Percentiles rank a stretch among this genome's conserved stretches.
phyloP scores from a whole-genome alignment of 2,888 invertebrate species.

The Ischnura elegans region DNA sequence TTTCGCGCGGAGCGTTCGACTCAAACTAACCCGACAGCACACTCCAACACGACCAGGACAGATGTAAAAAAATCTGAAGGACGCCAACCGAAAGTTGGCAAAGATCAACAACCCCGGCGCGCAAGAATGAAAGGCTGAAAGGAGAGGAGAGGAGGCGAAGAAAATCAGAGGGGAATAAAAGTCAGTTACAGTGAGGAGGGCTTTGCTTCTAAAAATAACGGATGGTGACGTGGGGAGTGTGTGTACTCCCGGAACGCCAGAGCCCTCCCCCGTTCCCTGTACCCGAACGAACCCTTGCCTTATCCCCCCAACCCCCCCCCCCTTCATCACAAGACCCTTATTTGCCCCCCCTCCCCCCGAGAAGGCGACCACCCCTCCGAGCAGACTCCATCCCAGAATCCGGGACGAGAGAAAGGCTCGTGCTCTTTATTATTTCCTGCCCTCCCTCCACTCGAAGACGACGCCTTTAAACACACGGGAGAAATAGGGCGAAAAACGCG shows the following conservation, averaged over 20 bases:
- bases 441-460: not conserved
- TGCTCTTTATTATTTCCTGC: not conserved
- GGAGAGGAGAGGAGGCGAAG: not conserved
- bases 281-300: not conserved
- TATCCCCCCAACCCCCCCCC: too few relatives aligned
- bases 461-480: not conserved
- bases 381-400: not conserved
- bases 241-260: not conserved
- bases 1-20: not conserved
- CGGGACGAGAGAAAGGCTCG: not conserved
- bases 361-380: not conserved
- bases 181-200: not conserved
- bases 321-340: too few relatives aligned
- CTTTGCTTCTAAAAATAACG: constrained; percentile 45
- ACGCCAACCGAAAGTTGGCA: not conserved
- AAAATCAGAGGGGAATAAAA: not conserved
- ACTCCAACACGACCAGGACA: not conserved
- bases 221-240: not conserved
- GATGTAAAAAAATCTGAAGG: not conserved
- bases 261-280: not conserved
- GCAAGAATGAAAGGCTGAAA: not conserved
- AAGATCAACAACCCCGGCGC: not conserved
- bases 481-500: constrained; percentile 11
- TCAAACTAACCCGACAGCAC: not conserved
- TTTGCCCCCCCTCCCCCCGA: not conserved